A percentile compares a stretch with the other conserved stretches of the same genome.
These are phyloP conservation scores for Oxytorus armatus DNA, from an alignment of 2,888 invertebrate genomes.

Conservation along the genomic window DNA sequence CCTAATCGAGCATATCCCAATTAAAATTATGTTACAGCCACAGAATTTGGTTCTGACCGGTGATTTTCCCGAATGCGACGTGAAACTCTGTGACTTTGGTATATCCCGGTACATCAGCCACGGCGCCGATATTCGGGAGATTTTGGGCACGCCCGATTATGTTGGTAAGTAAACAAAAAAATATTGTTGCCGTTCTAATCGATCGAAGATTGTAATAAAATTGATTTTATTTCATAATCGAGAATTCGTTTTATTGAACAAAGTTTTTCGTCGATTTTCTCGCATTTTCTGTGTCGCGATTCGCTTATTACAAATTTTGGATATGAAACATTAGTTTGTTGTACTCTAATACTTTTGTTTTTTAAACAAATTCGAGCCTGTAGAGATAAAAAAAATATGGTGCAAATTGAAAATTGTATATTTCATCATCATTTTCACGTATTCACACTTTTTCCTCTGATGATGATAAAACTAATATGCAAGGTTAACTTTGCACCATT, in stretches of 20 bases:
- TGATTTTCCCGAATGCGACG: slow-evolving; percentile 90
- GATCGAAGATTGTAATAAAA: neutral
- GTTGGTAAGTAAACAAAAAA: slow-evolving; percentile 89
- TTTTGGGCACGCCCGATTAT: slow-evolving; percentile 98
- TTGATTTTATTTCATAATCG: neutral
- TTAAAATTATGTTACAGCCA: slow-evolving; percentile 87
- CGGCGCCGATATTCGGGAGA: slow-evolving; percentile 96
- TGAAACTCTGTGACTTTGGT: slow-evolving; percentile 97
- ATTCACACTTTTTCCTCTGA: too few relatives aligned
- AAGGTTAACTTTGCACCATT: too few relatives aligned
- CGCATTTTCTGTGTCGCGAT: neutral
- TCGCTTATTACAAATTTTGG: neutral
- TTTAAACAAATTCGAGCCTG: too few relatives aligned
- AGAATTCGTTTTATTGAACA: neutral
- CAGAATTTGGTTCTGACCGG: slow-evolving; percentile 96
- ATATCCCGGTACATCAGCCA: slow-evolving; percentile 96
- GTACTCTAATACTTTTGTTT: too few relatives aligned
- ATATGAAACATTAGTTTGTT: too few relatives aligned
- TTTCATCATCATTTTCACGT: too few relatives aligned
- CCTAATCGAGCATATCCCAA: slow-evolving; percentile 60
- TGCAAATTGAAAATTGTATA: too few relatives aligned
- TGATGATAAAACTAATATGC: too few relatives aligned
- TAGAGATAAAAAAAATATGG: too few relatives aligned
- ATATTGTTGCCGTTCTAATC: neutral
- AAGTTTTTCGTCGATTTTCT: neutral